Evolutionary conservation across 2,113 vertebrate species (phyloP).

Genomic region (Phalacrocorax brasilianus): DNA sequence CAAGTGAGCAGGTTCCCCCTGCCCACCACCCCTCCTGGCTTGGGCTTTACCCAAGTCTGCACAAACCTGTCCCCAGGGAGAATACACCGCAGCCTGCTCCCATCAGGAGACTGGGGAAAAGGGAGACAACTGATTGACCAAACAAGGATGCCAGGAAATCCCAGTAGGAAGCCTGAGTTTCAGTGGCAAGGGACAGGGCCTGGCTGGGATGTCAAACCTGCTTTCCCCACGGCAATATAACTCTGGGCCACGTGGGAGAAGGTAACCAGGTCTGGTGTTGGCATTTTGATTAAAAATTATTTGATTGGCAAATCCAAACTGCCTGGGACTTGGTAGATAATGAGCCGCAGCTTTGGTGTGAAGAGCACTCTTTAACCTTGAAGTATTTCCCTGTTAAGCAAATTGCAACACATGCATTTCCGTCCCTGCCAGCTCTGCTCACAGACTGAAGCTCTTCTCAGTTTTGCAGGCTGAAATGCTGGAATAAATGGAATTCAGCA

Average conservation of each 20-base stretch:
- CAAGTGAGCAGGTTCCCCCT: not conserved
- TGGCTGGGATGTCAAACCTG: not conserved
- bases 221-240: not conserved
- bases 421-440: not conserved
- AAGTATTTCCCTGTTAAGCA: slow-evolving; percentile 4
- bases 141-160: not conserved
- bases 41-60: not conserved
- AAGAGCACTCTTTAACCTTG: not conserved
- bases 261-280: not conserved
- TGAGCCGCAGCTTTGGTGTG: slow-evolving; percentile 26
- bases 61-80: not conserved
- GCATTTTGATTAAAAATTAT: slow-evolving; percentile 21
- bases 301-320: slow-evolving; percentile 57
- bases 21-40: not conserved
- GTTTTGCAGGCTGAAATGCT: not conserved
- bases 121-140: not conserved
- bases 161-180: not conserved
- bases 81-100: not conserved
- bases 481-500: not conserved
- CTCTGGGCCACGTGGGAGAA: not conserved
- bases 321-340: slow-evolving; percentile 20
- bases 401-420: not conserved
- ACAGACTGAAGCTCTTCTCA: not conserved
- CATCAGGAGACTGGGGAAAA: not conserved
- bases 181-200: accelerated